phyloP scores from a whole-genome alignment of 2,113 vertebrate species.

The Phalacrocorax pelagicus region DNA sequence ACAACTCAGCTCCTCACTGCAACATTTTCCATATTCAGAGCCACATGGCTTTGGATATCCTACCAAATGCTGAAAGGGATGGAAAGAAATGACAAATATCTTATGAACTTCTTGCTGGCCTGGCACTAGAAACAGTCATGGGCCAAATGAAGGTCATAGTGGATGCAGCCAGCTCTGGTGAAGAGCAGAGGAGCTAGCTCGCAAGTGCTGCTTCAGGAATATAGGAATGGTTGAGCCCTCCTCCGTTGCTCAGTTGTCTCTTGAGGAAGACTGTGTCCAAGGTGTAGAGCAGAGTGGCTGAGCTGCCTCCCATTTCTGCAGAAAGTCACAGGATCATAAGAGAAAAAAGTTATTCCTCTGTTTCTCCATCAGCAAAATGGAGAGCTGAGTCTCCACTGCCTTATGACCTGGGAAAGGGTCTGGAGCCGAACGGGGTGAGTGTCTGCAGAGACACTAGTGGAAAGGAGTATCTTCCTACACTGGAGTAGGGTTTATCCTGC shows the following conservation, averaged over 20 bases:
- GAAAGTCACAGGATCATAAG: background rate
- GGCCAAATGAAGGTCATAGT: background rate
- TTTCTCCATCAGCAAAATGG: background rate
- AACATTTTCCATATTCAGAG: slow-evolving; percentile 31
- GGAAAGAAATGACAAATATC: slow-evolving; percentile 13
- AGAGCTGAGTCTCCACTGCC: background rate
- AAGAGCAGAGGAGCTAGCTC: background rate
- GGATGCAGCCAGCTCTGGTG: background rate
- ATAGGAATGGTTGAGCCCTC: background rate
- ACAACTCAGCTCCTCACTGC: slow-evolving; percentile 4
- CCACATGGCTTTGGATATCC: background rate
- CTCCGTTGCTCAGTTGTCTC: background rate
- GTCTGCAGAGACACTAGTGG: background rate
- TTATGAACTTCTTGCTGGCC: background rate
- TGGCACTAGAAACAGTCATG: background rate
- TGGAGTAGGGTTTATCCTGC: background rate
- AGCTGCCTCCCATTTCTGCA: background rate
- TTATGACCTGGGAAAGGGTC: background rate
- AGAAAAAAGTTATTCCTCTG: background rate
- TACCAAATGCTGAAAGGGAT: background rate
- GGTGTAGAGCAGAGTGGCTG: background rate
- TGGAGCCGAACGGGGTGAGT: background rate
- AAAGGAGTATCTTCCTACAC: background rate
- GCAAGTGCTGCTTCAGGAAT: background rate
- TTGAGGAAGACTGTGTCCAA: background rate